Base-by-base conservation (phyloP, 2,797 vertebrate genomes). In the Leontopithecus rosalia region DNA sequence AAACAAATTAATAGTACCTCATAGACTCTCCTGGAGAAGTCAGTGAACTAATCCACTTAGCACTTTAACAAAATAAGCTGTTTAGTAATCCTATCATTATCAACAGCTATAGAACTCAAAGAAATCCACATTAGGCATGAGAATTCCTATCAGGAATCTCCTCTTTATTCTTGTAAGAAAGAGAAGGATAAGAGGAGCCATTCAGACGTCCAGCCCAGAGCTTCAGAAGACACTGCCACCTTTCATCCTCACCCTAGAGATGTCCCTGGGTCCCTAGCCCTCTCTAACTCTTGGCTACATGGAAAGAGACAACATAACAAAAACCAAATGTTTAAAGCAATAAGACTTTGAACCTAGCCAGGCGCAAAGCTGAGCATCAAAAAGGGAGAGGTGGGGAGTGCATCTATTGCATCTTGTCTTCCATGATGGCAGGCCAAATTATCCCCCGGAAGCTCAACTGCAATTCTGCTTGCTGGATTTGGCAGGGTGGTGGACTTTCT, bases 321-420 rank as follows among this genome's bases (percentile, higher is more conserved):
- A 90, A 88, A 55, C 8, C 20, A 28, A 36, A 46, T 6, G 48
- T 15, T 20, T n/a, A 79, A 58, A 19, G 41, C 55, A 85, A 36
- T 1, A 20, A 67, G 87, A 81, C 55, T 61, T 15, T 70, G 20
- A 52, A 87, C 36, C 48, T 91, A 36, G 61, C 80, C 50, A 48
- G 88, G 73, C 75, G 55, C 33, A 61, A 52, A n/a, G 57, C 20
- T 67, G n/a, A 52, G 83, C 39, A 58, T 57, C 24, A 89, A 48
- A 80, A 57, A 55, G 26, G 39, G 4, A 19, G 52, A 20, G n/a
- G 2, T 50, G 73, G 24, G 46, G 24, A 43, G 1, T 55, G 41
- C 41, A 39, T 4, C 17, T n/a, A 19, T 17, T 1, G 0, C 0
- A 0, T 64, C 95, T 24, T 4, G 1, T 33, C 24, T 58, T 92